Base-by-base conservation (phyloP, 2,113 vertebrate genomes). In the Hemiprocne comata region DNA sequence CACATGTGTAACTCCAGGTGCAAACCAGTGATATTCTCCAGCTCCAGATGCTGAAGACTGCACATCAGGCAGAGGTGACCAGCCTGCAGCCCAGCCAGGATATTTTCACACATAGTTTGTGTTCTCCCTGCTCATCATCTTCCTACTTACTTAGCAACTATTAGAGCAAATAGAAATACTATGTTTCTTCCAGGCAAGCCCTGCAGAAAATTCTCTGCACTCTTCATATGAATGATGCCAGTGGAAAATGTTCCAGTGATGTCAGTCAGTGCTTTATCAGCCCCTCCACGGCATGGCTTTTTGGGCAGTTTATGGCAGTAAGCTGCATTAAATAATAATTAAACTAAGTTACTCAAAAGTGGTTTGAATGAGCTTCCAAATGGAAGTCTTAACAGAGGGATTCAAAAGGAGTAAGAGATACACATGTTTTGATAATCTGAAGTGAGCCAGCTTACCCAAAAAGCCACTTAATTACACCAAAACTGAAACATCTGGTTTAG, bases 381-480 rank as follows among this genome's bases (percentile, higher is more conserved):
- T 85, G 67, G 71, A 70, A 88, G 67, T 62, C 82, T 79, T 89
- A 77, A 85, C 69, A 84, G 73, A 75, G 42, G 18, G 55, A 90
- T 95, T 91, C 60, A 83, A 89, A 67, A 69, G 42, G 33, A 91
- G 23, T 80, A 94, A 88, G 78, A 94, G 74, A 91, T 76, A 93
- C 64, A 76, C 79, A 58, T 82, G 69, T 97, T 95, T 95, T 85
- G 87, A 94, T 95, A 91, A 94, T 95, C 62, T 94, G 91, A 93
- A 95, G 87, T 58, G 71, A 95, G 87, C 42, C 85, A 93, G 38
- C 6, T 95, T 95, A 90, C 72, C 78, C 91, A 50, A 91, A 93
- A 95, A 96, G 82, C 58, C 78, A 80, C 93, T 88, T 95, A 93
- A 85, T 94, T 94, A 87, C 82, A 96, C 93, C 71, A 85, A 67